A percentile compares a stretch with the other conserved stretches of the same genome.
These are phyloP conservation scores for Drosophila rubida DNA, from an alignment of 2,888 invertebrate genomes.

Conservation along the genomic window DNA sequence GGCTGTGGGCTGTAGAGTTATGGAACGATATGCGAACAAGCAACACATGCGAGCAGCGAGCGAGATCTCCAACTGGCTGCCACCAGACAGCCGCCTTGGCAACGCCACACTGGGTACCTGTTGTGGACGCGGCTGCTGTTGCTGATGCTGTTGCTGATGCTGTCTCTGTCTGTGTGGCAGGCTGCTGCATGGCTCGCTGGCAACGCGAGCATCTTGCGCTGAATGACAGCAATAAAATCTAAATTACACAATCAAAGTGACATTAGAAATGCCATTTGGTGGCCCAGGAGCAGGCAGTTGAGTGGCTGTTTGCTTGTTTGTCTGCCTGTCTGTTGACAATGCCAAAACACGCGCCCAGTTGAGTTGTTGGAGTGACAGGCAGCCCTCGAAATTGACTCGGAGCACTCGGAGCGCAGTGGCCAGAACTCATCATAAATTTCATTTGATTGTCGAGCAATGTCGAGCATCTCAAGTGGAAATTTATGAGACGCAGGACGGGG, in stretches of 20 bases:
- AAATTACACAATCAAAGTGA: constrained; percentile 77
- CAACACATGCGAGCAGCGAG: constrained; percentile 15
- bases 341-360: constrained; percentile 67
- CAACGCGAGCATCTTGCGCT: constrained; percentile 44
- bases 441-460: constrained; percentile 72
- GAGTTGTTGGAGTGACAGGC: constrained; percentile 19
- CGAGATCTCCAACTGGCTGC: background rate
- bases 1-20: constrained; percentile 29
- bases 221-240: constrained; percentile 68
- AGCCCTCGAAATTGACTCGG: constrained; percentile 13
- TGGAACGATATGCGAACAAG: constrained; percentile 56
- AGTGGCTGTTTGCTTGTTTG: constrained; percentile 44
- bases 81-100: background rate
- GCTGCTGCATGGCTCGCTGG: constrained; percentile 50
- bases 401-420: too few species aligned
- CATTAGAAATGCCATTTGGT: constrained; percentile 69
- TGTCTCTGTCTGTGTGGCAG: constrained; percentile 2
- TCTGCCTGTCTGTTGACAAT: constrained; percentile 69
- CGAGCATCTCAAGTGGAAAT: constrained; percentile 71
- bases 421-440: constrained; percentile 71
- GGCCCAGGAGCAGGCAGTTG: constrained; percentile 29
- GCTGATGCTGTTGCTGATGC: too few species aligned
- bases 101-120: constrained; percentile 44
- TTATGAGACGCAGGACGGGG: constrained; percentile 52
- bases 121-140: constrained; percentile 12